A percentile compares a stretch with the other conserved stretches of the same genome.
Evolutionary conservation across 2,888 invertebrate species (phyloP).

Genomic region (Dryocosmus kuriphilus): DNA sequence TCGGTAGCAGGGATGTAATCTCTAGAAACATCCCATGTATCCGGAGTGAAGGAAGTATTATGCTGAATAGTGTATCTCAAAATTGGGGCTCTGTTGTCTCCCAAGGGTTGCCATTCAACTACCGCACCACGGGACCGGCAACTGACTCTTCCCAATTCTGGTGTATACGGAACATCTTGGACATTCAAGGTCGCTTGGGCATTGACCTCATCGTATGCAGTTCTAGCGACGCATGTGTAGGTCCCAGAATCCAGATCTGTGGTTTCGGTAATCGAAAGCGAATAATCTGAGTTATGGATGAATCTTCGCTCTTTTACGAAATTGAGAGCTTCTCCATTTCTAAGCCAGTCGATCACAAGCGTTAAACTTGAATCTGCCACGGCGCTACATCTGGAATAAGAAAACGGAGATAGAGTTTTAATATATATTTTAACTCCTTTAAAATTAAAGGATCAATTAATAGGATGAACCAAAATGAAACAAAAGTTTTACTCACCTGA

Average conservation of each 20-base stretch:
- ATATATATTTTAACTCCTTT: neutral
- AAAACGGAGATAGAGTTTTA: neutral
- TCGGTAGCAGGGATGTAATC: constrained; percentile 89
- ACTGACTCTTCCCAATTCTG: constrained; percentile 82
- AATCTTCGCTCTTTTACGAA: constrained; percentile 92
- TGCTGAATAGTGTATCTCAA: constrained; percentile 93
- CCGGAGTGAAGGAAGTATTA: constrained; percentile 96
- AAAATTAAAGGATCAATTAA: no score
- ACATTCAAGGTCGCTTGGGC: constrained; percentile 95
- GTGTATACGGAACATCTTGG: constrained; percentile 96
- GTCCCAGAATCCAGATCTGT: constrained; percentile 96
- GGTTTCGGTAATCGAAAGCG: constrained; percentile 95
- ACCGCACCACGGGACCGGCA: constrained; percentile 87
- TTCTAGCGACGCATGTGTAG: constrained; percentile 96
- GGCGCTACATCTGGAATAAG: constrained; percentile 87
- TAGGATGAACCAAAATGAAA: constrained; percentile 34
- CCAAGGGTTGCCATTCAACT: constrained; percentile 92
- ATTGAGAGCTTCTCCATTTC: constrained; percentile 92
- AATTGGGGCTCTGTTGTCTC: constrained; percentile 97
- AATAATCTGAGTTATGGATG: constrained; percentile 92
- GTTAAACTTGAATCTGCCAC: constrained; percentile 91
- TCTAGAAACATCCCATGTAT: constrained; percentile 90
- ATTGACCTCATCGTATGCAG: constrained; percentile 90
- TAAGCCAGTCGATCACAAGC: constrained; percentile 91
- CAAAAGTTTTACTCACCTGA: constrained; percentile 73